phyloP scores from a whole-genome alignment of 2,797 vertebrate species.

The Psittacula derbiana region DNA sequence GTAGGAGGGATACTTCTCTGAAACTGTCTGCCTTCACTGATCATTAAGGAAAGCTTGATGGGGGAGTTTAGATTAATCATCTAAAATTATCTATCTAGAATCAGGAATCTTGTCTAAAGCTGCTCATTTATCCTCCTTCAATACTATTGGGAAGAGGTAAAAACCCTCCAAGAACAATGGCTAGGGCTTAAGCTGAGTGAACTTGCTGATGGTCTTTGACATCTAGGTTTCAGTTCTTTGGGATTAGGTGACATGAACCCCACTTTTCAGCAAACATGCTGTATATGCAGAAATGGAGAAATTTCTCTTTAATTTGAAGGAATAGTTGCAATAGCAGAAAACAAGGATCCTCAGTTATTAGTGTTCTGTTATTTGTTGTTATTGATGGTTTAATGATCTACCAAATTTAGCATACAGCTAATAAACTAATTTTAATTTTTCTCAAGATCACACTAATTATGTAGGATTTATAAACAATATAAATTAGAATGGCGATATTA shows the following conservation, averaged over 20 bases:
- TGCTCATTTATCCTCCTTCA: neutral
- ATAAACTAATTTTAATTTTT: neutral
- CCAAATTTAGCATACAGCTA: neutral
- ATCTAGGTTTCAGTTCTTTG: neutral
- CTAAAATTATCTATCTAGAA: neutral
- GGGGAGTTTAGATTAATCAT: neutral
- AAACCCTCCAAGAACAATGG: neutral
- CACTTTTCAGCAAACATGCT: neutral
- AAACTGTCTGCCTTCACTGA: neutral
- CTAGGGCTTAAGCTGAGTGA: neutral
- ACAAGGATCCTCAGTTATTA: neutral
- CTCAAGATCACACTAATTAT: neutral
- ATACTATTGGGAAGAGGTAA: neutral
- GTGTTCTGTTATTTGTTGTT: neutral
- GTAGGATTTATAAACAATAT: neutral
- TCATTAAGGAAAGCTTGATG: neutral
- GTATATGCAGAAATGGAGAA: neutral
- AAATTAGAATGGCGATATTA: neutral
- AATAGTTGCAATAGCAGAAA: neutral
- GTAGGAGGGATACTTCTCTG: neutral
- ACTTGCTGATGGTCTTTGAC: neutral
- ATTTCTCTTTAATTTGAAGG: neutral
- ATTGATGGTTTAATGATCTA: neutral
- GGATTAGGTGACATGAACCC: neutral
- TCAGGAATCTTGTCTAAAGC: neutral